These are phyloP conservation scores for Bilobella aurantiaca DNA, from an alignment of 1,140 invertebrate species.

Conservation along the genomic window DNA sequence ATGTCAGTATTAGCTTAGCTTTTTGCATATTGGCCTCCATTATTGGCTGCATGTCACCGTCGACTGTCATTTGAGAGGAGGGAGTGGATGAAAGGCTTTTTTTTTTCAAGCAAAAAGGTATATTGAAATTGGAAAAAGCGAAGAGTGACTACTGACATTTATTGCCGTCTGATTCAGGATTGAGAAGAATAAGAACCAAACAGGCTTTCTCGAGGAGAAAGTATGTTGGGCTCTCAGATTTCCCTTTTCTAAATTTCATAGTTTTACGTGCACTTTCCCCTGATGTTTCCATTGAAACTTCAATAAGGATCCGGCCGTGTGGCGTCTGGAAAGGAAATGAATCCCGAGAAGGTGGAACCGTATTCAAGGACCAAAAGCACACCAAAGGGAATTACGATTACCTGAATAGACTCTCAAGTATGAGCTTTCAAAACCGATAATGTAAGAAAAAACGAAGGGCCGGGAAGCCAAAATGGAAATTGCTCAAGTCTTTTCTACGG, in stretches of 20 bases:
- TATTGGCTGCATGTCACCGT: background rate
- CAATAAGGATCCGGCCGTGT: background rate
- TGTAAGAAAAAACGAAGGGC: background rate
- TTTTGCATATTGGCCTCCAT: background rate
- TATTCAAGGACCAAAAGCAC: background rate
- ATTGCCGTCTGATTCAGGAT: background rate
- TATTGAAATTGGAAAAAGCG: background rate
- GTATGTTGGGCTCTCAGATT: background rate
- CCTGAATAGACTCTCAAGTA: constrained; percentile 7
- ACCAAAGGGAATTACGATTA: constrained; percentile 7
- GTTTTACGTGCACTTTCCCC: background rate
- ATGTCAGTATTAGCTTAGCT: background rate
- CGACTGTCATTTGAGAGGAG: background rate
- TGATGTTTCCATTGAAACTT: background rate
- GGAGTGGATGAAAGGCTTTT: background rate
- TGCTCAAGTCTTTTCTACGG: background rate
- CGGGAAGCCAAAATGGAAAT: background rate
- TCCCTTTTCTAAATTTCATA: background rate
- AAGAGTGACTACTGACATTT: background rate
- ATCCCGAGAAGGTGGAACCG: background rate
- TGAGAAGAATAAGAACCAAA: no score
- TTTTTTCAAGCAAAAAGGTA: background rate
- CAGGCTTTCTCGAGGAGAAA: no score
- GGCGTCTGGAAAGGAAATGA: background rate
- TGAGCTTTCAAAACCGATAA: background rate